These are phyloP conservation scores for Anarhynchus alexandrinus DNA, from an alignment of 2,113 vertebrate species.

Conservation along the genomic window DNA sequence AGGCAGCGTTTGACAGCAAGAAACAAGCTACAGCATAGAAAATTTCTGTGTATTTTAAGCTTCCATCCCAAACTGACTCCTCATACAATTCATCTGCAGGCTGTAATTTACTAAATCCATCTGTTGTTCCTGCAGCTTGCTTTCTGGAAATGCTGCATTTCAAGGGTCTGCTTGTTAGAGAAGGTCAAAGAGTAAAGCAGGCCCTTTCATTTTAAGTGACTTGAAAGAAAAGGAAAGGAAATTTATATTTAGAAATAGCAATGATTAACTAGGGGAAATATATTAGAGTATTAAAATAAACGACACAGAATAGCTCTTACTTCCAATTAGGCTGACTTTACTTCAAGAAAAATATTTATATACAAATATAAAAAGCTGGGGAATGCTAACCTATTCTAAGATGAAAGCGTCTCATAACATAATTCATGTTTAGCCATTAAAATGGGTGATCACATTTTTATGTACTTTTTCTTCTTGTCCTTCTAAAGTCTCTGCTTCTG, in stretches of 20 bases:
- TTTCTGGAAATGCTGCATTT: slow-evolving; percentile 72
- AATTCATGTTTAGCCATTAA: slow-evolving; percentile 49
- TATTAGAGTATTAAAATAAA: slow-evolving; percentile 71
- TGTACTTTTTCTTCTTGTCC: not conserved
- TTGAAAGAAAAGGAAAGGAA: slow-evolving; percentile 79
- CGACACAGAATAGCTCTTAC: slow-evolving; percentile 62
- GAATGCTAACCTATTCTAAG: slow-evolving; percentile 49
- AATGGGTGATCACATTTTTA: slow-evolving; percentile 19
- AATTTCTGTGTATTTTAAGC: slow-evolving; percentile 20
- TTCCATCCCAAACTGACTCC: slow-evolving; percentile 19
- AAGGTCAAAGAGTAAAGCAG: slow-evolving; percentile 72
- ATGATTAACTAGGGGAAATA: slow-evolving; percentile 74
- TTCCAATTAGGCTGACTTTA: slow-evolving; percentile 71
- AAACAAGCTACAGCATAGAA: slow-evolving; percentile 41
- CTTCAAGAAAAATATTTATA: slow-evolving; percentile 70
- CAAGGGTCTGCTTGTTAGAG: slow-evolving; percentile 74
- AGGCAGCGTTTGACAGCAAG: slow-evolving; percentile 31
- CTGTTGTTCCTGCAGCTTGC: slow-evolving; percentile 64
- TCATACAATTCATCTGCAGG: slow-evolving; percentile 45
- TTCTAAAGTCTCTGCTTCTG: not conserved
- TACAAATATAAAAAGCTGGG: slow-evolving; percentile 49
- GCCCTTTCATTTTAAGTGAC: slow-evolving; percentile 74
- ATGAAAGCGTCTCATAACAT: slow-evolving; percentile 54
- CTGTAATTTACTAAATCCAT: slow-evolving; percentile 78
- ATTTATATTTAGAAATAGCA: slow-evolving; percentile 75